phyloP scores from a whole-genome alignment of 2,888 invertebrate genomes.

The Gonocerus acuteangulatus region DNA sequence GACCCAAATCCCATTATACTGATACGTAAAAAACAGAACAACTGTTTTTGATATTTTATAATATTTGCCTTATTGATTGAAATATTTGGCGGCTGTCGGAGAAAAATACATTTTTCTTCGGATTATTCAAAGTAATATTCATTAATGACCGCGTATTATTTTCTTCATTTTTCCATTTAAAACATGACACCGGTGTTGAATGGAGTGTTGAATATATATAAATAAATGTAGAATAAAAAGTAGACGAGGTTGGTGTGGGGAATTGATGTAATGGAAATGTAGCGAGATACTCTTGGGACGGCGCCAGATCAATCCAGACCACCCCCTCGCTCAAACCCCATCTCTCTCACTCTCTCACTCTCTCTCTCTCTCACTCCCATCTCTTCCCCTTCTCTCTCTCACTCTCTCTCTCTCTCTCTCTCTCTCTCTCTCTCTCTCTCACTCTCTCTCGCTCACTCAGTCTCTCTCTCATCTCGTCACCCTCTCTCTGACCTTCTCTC shows the following conservation, averaged over 20 bases:
- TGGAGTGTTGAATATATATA: no score
- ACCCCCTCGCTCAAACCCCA: neutral
- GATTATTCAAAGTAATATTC: no score
- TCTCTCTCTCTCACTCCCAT: neutral
- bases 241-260: neutral
- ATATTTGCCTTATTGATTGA: no score
- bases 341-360: neutral
- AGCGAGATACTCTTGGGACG: conserved; percentile 17
- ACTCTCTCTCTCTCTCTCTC: conserved; percentile 5
- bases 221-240: neutral
- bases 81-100: no score
- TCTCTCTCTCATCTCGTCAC: neutral
- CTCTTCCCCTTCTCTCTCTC: neutral
- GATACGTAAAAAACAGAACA: no score
- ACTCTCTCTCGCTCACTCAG: neutral
- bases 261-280: conserved; percentile 22
- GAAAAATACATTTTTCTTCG: no score
- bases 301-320: conserved; percentile 21
- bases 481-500: neutral
- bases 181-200: no score
- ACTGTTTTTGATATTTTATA: no score
- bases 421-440: conserved; percentile 1
- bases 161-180: no score
- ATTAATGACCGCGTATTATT: no score
- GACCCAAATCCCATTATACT: no score